Evolutionary conservation across 1,140 invertebrate species (phyloP).

Genomic region (Sarcophaga bullata): DNA sequence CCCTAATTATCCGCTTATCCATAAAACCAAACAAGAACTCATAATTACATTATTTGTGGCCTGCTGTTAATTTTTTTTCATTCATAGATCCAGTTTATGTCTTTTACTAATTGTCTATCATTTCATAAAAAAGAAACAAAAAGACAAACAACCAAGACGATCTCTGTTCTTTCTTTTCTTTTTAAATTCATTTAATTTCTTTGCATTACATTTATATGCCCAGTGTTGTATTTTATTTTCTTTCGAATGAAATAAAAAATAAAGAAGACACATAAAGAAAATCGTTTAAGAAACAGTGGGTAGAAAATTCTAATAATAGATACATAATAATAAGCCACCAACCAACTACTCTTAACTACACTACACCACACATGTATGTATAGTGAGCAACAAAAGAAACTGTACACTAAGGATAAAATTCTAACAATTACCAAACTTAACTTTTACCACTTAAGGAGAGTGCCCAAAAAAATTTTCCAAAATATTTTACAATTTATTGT

Average conservation of each 20-base stretch:
- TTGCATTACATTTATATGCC: too few species aligned
- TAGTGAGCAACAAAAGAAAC: background rate
- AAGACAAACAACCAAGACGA: too few species aligned
- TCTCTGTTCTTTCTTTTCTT: too few species aligned
- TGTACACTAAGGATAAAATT: background rate
- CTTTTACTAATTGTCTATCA: background rate
- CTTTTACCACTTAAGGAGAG: too few species aligned
- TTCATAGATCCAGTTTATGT: background rate
- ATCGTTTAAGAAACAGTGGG: background rate
- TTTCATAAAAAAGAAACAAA: background rate
- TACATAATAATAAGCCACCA: background rate
- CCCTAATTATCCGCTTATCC: too few species aligned
- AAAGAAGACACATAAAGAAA: background rate
- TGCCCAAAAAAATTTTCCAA: too few species aligned
- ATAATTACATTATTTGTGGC: background rate
- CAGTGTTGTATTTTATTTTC: too few species aligned
- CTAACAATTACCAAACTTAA: too few species aligned
- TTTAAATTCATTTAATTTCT: too few species aligned
- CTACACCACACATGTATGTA: too few species aligned
- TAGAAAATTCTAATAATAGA: constrained; percentile 15
- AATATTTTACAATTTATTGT: too few species aligned
- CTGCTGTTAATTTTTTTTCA: constrained; percentile 1
- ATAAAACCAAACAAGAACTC: background rate
- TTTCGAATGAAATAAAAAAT: background rate
- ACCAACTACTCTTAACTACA: too few species aligned